These are phyloP conservation scores for Vespertilio murinus DNA, from an alignment of 2,797 vertebrate genomes.

Conservation along the genomic window DNA sequence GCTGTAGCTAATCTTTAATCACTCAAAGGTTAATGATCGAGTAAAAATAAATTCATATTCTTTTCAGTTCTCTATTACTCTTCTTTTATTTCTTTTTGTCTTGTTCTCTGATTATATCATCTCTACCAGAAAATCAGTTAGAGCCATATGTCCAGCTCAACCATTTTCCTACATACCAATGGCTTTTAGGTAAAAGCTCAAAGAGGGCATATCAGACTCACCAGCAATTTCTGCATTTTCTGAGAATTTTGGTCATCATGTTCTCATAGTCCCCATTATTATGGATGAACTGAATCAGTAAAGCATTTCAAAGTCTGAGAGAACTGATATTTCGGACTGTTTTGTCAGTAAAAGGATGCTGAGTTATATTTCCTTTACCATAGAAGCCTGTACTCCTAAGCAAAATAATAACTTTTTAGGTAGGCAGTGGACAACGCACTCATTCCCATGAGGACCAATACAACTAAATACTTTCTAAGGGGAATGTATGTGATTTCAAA, in stretches of 20 bases:
- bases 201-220: not conserved
- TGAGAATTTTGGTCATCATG: not conserved
- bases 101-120: not conserved
- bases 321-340: not conserved
- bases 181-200: not conserved
- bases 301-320: conserved; percentile 41
- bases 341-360: not conserved
- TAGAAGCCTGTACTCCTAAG: conserved; percentile 33
- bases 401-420: not conserved
- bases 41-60: not conserved
- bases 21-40: not conserved
- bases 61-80: not conserved
- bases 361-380: not conserved
- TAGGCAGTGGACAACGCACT: not conserved
- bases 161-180: not conserved
- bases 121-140: not conserved
- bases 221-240: not conserved
- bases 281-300: not conserved
- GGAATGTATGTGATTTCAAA: conserved; percentile 57
- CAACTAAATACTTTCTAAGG: conserved; percentile 55
- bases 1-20: not conserved
- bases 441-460: not conserved
- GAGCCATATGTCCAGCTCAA: not conserved
- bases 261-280: not conserved
- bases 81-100: not conserved